These are phyloP conservation scores for Pseudomugil tenellus DNA, from an alignment of 2,797 vertebrate species.

Conservation along the genomic window DNA sequence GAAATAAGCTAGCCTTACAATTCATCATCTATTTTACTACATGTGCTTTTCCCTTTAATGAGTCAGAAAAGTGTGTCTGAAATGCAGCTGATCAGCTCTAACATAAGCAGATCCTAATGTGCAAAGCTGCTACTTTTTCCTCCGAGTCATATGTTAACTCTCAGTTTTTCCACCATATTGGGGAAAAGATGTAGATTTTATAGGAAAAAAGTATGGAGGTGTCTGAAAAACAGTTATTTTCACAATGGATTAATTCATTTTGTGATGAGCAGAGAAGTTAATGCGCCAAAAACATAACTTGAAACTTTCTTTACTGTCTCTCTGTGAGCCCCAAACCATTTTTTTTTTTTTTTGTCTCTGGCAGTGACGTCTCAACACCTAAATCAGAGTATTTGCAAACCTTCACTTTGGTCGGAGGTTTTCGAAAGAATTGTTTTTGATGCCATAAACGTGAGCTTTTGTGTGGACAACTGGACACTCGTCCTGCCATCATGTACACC, in stretches of 20 bases:
- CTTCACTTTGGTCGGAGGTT: no score
- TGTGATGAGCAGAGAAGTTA: no score
- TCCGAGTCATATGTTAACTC: conserved; percentile 34
- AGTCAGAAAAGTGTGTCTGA: conserved; percentile 9
- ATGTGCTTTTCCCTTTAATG: conserved; percentile 12
- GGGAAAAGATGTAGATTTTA: conserved; percentile 11
- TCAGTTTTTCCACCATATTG: conserved; percentile 19
- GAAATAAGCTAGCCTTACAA: conserved; percentile 6
- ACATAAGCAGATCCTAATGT: conserved; percentile 47
- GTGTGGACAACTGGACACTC: no score
- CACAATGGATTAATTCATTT: not conserved
- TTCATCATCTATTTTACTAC: conserved; percentile 13
- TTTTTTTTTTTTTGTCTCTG: no score
- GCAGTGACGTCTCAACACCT: no score
- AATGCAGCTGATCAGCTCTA: conserved; percentile 40
- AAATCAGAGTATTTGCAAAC: no score
- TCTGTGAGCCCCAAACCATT: no score
- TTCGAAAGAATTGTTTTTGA: no score
- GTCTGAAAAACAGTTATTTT: not conserved
- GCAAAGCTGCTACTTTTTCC: conserved; percentile 43
- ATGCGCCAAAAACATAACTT: no score
- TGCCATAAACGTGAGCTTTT: no score
- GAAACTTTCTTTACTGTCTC: no score
- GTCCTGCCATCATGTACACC: no score
- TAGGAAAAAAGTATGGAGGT: not conserved